Evolutionary conservation across 2,888 invertebrate genomes (phyloP).

Genomic region (Oeneis ivallda): DNA sequence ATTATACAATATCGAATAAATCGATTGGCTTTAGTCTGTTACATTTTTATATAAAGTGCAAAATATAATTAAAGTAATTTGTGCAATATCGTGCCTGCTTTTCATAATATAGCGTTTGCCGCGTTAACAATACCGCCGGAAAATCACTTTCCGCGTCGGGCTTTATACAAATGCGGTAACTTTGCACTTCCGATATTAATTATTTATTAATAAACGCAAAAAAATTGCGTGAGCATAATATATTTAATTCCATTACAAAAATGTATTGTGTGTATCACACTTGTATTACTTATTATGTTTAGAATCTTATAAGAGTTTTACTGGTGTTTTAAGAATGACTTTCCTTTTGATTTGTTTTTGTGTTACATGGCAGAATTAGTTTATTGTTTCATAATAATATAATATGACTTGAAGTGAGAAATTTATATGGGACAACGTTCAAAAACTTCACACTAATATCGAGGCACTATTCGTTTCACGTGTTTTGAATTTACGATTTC

Average conservation of each 20-base stretch:
- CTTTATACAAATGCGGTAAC: slow-evolving; percentile 28
- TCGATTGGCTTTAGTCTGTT: not conserved
- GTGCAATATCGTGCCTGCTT: not conserved
- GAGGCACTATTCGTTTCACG: slow-evolving; percentile 22
- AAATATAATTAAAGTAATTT: not conserved
- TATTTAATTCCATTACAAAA: not conserved
- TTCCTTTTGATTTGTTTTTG: not conserved
- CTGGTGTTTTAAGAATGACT: not conserved
- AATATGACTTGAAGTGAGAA: not conserved
- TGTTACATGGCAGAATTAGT: not conserved
- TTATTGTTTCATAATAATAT: not conserved
- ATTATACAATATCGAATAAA: not conserved
- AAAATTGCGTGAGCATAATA: not conserved
- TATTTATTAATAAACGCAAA: slow-evolving; percentile 1
- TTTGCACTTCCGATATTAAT: slow-evolving; percentile 22
- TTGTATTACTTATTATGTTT: not conserved
- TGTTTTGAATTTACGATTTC: slow-evolving; percentile 26
- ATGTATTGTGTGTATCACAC: not conserved
- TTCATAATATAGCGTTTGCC: slow-evolving; percentile 14
- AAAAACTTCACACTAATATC: slow-evolving; percentile 18
- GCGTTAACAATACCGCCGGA: slow-evolving; percentile 34
- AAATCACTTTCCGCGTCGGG: slow-evolving; percentile 32
- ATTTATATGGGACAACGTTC: slow-evolving; percentile 6
- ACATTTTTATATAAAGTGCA: not conserved
- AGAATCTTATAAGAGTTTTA: not conserved